phyloP scores from a whole-genome alignment of 2,888 invertebrate species.

The Cosmopolites sordidus region DNA sequence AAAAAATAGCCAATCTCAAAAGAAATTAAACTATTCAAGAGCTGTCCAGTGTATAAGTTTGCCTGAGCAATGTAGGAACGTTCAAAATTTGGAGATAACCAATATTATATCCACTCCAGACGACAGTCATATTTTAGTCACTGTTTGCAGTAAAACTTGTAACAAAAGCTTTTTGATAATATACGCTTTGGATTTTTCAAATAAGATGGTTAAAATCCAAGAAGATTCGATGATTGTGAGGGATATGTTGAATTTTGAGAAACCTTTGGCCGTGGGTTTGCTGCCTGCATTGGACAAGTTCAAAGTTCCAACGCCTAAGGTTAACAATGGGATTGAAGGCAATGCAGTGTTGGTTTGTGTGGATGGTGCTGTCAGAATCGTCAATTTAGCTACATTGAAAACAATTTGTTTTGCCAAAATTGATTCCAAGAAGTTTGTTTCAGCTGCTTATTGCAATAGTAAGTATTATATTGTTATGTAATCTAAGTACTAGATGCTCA shows the following conservation, averaged over 20 bases:
- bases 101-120: conserved; percentile 67
- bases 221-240: conserved; percentile 60
- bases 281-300: conserved; percentile 54
- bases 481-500: too few species aligned
- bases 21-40: conserved; percentile 46
- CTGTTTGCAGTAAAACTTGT: conserved; percentile 44
- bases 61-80: conserved; percentile 51
- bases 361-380: conserved; percentile 69
- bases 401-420: conserved; percentile 64
- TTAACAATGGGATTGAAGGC: conserved; percentile 45
- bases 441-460: conserved; percentile 82
- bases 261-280: conserved; percentile 66
- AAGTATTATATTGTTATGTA: conserved; percentile 45
- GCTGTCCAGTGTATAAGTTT: conserved; percentile 59
- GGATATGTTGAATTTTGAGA: conserved; percentile 61
- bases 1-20: conserved; percentile 42
- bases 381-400: conserved; percentile 67
- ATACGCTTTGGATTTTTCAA: conserved; percentile 53
- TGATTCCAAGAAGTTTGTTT: conserved; percentile 69
- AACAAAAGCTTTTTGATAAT: conserved; percentile 51
- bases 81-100: conserved; percentile 49
- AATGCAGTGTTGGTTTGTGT: conserved; percentile 70
- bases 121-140: conserved; percentile 63
- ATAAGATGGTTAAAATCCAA: conserved; percentile 51
- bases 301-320: conserved; percentile 25